A percentile compares a stretch with the other conserved stretches of the same genome.
Evolutionary conservation across 2,888 invertebrate species (phyloP).

Genomic region (Tetheella fluctuosa): DNA sequence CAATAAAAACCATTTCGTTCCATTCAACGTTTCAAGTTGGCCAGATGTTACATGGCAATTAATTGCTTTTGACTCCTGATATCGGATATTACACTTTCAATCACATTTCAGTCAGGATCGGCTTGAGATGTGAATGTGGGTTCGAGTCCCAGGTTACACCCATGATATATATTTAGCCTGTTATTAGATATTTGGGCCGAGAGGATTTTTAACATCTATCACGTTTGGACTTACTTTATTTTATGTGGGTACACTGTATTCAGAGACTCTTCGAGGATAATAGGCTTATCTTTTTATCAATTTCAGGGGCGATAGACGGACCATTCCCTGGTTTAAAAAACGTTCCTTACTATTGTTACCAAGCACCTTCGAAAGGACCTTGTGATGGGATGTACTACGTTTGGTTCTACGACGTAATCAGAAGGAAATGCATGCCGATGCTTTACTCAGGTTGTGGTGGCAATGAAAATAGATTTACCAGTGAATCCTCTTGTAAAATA

Average conservation of each 20-base stretch:
- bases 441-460: constrained; percentile 77
- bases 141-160: background rate
- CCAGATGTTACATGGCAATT: constrained; percentile 12
- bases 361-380: constrained; percentile 66
- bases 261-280: background rate
- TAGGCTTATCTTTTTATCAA: constrained; percentile 22
- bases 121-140: background rate
- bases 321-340: constrained; percentile 68
- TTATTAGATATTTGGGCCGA: too few species aligned
- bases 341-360: constrained; percentile 74
- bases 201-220: too few species aligned
- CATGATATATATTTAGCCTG: background rate
- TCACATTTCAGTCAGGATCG: background rate
- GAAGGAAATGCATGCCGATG: constrained; percentile 70
- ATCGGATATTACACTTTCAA: constrained; percentile 7
- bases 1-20: background rate
- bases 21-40: constrained; percentile 3
- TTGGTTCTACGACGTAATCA: constrained; percentile 71
- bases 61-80: constrained; percentile 12
- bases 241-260: too few species aligned
- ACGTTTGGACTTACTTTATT: too few species aligned
- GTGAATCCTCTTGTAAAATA: constrained; percentile 48
- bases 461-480: constrained; percentile 68
- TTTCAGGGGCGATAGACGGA: constrained; percentile 69
- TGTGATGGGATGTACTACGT: constrained; percentile 54